Evolutionary conservation across 2,797 vertebrate genomes (phyloP).

Genomic region (Sebastes nivosus): DNA sequence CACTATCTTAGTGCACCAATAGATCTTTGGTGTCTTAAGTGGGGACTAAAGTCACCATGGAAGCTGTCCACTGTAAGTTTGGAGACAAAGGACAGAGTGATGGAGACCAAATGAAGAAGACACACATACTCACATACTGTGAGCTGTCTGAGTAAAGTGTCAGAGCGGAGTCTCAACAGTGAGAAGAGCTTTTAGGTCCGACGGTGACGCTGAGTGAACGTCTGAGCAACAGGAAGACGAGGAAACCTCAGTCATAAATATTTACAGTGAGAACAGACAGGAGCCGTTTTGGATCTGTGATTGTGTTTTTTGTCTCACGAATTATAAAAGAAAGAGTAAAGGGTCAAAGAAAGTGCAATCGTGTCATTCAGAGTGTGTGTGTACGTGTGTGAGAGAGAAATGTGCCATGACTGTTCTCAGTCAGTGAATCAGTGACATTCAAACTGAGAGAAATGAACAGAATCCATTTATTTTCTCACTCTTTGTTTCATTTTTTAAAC

Average conservation of each 20-base stretch:
- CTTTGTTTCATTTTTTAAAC: background rate
- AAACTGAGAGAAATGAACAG: background rate
- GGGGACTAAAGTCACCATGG: background rate
- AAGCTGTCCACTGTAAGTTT: background rate
- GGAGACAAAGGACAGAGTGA: background rate
- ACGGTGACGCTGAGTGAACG: conserved; percentile 4
- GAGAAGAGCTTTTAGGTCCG: conserved; percentile 29
- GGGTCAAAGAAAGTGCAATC: conserved; percentile 6
- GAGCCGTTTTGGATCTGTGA: conserved; percentile 9
- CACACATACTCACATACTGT: background rate
- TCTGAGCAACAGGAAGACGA: conserved; percentile 19
- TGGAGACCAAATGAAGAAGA: background rate
- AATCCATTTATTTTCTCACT: background rate
- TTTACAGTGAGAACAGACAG: conserved; percentile 44
- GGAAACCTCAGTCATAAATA: conserved; percentile 38
- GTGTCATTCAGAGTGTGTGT: background rate
- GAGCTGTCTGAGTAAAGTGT: background rate
- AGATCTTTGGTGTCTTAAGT: background rate
- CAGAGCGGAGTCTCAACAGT: background rate
- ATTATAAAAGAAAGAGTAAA: background rate
- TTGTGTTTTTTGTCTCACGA: background rate
- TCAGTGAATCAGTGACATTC: background rate
- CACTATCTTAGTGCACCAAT: background rate
- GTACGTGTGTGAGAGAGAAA: background rate
- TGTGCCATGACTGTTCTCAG: background rate